These are phyloP conservation scores for Drosophila engyochracea DNA, from an alignment of 2,888 invertebrate genomes.

Conservation along the genomic window DNA sequence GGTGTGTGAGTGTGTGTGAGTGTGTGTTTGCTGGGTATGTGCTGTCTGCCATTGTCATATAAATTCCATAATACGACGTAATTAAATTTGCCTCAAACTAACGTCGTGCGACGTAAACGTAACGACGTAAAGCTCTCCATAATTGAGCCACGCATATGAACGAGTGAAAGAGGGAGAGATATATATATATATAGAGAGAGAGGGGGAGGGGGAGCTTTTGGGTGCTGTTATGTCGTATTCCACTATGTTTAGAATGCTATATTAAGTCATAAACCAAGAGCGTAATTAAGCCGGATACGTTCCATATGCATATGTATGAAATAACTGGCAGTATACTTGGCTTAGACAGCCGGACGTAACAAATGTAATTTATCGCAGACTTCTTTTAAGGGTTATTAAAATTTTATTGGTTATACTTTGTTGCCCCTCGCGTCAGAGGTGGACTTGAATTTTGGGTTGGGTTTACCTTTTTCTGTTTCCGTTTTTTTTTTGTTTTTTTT, in stretches of 20 bases:
- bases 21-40: constrained; percentile 24
- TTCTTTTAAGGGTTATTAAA: constrained; percentile 48
- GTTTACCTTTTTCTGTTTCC: constrained; percentile 43
- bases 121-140: constrained; percentile 71
- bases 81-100: constrained; percentile 81
- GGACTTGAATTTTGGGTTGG: constrained; percentile 27
- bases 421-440: constrained; percentile 46
- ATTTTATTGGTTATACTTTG: constrained; percentile 78
- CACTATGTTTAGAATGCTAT: constrained; percentile 50
- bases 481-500: background rate
- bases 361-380: constrained; percentile 54
- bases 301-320: background rate
- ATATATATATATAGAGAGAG: background rate
- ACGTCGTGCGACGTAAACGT: constrained; percentile 53
- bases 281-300: constrained; percentile 72
- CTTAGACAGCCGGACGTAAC: constrained; percentile 24
- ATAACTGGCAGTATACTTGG: constrained; percentile 3
- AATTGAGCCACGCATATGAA: constrained; percentile 67
- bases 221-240: constrained; percentile 14
- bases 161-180: background rate
- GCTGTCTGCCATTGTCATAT: constrained; percentile 77
- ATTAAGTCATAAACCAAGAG: constrained; percentile 81
- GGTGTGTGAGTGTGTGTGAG: constrained; percentile 16
- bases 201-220: constrained; percentile 8
- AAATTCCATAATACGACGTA: constrained; percentile 84